A percentile compares a stretch with the other conserved stretches of the same genome.
Evolutionary conservation across 1,140 invertebrate genomes (phyloP).

Genomic region (Panagrolaimus sp.): DNA sequence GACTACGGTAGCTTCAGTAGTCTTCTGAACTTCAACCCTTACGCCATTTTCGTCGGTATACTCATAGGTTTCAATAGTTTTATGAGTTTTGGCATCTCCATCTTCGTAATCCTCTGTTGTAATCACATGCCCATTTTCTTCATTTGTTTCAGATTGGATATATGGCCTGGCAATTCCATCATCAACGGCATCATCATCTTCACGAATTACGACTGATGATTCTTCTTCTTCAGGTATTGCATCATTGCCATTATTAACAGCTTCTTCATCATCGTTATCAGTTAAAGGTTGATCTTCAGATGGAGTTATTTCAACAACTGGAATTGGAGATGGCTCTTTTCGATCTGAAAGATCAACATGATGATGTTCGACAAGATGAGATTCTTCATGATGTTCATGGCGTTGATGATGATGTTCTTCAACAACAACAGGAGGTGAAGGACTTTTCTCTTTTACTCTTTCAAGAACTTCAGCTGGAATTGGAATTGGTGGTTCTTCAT

Average conservation of each 20-base stretch:
- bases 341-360: no score
- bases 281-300: no score
- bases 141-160: neutral
- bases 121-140: neutral
- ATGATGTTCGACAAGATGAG: no score
- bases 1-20: constrained; percentile 13
- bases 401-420: neutral
- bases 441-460: neutral
- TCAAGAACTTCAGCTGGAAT: neutral
- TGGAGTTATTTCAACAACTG: no score
- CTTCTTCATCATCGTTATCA: no score
- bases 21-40: constrained; percentile 20
- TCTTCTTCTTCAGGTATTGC: no score
- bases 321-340: no score
- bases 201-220: neutral
- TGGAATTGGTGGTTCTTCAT: no score
- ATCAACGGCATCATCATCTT: neutral
- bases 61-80: constrained; percentile 15
- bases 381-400: neutral
- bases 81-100: neutral
- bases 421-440: neutral
- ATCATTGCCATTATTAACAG: no score
- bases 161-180: neutral
- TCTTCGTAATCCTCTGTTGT: constrained; percentile 8
- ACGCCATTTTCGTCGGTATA: constrained; percentile 17